Evolutionary conservation across 2,888 invertebrate species (phyloP).

Genomic region (Beris morrisii): DNA sequence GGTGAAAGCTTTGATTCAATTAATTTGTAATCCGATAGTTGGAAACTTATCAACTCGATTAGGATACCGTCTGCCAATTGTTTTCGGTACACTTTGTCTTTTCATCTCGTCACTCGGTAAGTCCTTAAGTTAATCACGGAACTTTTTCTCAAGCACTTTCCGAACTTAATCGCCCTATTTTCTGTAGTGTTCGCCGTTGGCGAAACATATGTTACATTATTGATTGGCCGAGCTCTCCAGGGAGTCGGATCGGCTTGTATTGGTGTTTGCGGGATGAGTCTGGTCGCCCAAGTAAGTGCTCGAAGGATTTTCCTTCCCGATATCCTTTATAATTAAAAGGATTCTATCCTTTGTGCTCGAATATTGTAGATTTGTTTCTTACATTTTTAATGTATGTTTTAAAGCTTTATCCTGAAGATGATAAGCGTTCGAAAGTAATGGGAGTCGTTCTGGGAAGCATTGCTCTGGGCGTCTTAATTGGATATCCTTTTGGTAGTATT

Average conservation of each 20-base stretch:
- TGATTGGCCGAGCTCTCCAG: slow-evolving; percentile 75
- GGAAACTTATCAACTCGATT: slow-evolving; percentile 67
- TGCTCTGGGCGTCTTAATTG: slow-evolving; percentile 77
- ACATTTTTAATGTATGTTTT: slow-evolving; percentile 5
- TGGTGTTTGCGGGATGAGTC: slow-evolving; percentile 78
- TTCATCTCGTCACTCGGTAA: slow-evolving; percentile 69
- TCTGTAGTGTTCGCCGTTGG: slow-evolving; percentile 73
- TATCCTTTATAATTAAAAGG: no score
- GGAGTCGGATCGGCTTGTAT: slow-evolving; percentile 80
- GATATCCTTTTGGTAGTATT: slow-evolving; percentile 80
- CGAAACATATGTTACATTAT: slow-evolving; percentile 67
- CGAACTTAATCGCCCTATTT: not conserved
- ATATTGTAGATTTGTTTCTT: not conserved
- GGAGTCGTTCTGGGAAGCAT: slow-evolving; percentile 79
- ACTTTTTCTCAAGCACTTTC: not conserved
- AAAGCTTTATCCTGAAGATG: slow-evolving; percentile 54
- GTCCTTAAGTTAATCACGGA: slow-evolving; percentile 42
- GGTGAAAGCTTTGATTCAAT: slow-evolving; percentile 79
- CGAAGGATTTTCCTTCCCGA: not conserved
- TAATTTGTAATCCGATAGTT: slow-evolving; percentile 74
- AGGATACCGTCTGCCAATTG: slow-evolving; percentile 69
- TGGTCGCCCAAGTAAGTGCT: slow-evolving; percentile 63
- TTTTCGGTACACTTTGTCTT: slow-evolving; percentile 69
- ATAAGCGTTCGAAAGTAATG: slow-evolving; percentile 67
- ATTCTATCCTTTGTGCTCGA: not conserved